Evolutionary conservation across 1,140 invertebrate species (phyloP).

Genomic region (Lepidostoma basale): DNA sequence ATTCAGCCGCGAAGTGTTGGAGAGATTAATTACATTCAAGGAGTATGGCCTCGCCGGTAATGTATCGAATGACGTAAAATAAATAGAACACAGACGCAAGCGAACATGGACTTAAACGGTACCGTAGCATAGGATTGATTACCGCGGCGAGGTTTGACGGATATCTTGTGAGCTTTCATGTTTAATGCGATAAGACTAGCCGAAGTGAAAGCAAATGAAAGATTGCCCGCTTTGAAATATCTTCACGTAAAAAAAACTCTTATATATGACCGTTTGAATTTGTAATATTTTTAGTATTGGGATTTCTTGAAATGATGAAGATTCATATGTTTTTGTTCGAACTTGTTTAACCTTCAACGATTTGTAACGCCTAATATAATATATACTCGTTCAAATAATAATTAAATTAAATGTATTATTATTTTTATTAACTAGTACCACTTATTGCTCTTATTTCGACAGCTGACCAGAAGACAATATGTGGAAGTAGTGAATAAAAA

Average conservation of each 20-base stretch:
- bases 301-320: too few relatives aligned
- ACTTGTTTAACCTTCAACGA: too few relatives aligned
- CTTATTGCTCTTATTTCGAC: too few relatives aligned
- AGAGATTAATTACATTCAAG: slow-evolving; percentile 43
- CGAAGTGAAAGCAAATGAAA: slow-evolving; percentile 14
- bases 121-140: slow-evolving; percentile 3
- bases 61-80: slow-evolving; percentile 36
- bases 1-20: slow-evolving; percentile 36
- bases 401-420: too few relatives aligned
- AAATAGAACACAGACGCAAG: slow-evolving; percentile 28
- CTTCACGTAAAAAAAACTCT: neutral
- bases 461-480: too few relatives aligned
- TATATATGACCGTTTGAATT: too few relatives aligned
- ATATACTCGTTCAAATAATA: too few relatives aligned
- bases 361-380: too few relatives aligned
- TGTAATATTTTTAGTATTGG: too few relatives aligned
- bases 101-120: slow-evolving; percentile 2
- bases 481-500: too few relatives aligned
- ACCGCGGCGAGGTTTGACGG: neutral
- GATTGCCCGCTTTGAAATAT: neutral
- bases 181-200: slow-evolving; percentile 11
- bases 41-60: slow-evolving; percentile 26
- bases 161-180: slow-evolving; percentile 14
- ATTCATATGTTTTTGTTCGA: too few relatives aligned
- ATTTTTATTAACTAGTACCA: too few relatives aligned